These are phyloP conservation scores for Artemisiospiza belli DNA, from an alignment of 2,113 vertebrate species.

Conservation along the genomic window DNA sequence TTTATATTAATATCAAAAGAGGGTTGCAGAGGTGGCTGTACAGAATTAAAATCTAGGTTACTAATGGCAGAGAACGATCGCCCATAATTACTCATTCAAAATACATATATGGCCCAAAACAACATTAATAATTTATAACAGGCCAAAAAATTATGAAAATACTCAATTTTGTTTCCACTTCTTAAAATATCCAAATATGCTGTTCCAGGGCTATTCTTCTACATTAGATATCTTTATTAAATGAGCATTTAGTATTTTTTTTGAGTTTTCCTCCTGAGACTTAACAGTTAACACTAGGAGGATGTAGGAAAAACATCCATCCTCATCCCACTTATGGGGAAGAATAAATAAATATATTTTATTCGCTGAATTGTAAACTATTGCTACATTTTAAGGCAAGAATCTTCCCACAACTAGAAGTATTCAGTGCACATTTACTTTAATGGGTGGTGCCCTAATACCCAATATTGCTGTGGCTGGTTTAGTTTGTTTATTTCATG, in stretches of 20 bases:
- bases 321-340: background rate
- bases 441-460: background rate
- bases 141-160: background rate
- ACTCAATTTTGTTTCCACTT: background rate
- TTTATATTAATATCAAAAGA: constrained; percentile 37
- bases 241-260: background rate
- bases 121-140: constrained; percentile 15
- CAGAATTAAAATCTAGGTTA: constrained; percentile 56
- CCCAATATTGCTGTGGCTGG: background rate
- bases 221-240: background rate
- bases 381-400: background rate
- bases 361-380: background rate
- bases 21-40: constrained; percentile 34
- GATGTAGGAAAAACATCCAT: background rate
- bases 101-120: constrained; percentile 1
- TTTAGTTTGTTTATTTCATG: constrained; percentile 9
- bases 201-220: background rate
- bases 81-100: constrained; percentile 46
- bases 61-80: constrained; percentile 45
- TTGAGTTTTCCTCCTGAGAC: background rate
- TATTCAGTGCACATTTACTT: background rate
- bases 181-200: background rate
- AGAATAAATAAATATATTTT: background rate
- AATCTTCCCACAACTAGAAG: background rate
- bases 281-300: background rate